phyloP scores from a whole-genome alignment of 2,888 invertebrate genomes.

The Amiota mariae region DNA sequence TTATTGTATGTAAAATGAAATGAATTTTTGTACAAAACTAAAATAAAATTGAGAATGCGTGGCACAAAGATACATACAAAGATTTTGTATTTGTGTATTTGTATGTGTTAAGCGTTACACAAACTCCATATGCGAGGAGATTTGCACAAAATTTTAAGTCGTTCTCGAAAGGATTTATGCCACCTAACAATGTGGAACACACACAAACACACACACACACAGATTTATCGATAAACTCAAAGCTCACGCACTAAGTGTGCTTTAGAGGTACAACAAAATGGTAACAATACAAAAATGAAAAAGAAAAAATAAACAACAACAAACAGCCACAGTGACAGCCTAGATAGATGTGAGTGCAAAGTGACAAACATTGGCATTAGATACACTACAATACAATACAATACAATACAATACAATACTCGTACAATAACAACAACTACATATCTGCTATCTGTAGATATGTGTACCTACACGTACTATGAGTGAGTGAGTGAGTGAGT shows the following conservation, averaged over 20 bases:
- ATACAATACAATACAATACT: background rate
- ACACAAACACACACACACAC: slow-evolving; percentile 1
- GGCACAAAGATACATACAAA: background rate
- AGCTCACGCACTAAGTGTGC: slow-evolving; percentile 8
- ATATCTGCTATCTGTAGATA: too few species aligned
- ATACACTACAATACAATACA: background rate
- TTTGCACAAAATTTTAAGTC: slow-evolving; percentile 62
- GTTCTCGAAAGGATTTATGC: slow-evolving; percentile 58
- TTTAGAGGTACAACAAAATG: slow-evolving; percentile 36
- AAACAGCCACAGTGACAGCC: slow-evolving; percentile 40
- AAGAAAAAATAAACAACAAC: slow-evolving; percentile 26
- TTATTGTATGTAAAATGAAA: background rate
- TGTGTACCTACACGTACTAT: slow-evolving; percentile 3
- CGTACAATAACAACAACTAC: background rate
- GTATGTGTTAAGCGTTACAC: slow-evolving; percentile 72
- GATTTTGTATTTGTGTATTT: too few species aligned
- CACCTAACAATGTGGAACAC: slow-evolving; percentile 44
- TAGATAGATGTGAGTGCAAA: slow-evolving; percentile 4
- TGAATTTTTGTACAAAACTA: background rate
- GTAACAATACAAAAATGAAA: slow-evolving; percentile 23
- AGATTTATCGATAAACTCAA: slow-evolving; percentile 14
- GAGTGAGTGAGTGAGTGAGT: too few species aligned
- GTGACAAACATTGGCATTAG: slow-evolving; percentile 30
- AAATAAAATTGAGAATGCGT: background rate
- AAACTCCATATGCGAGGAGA: slow-evolving; percentile 60